These are phyloP conservation scores for Zaprionus ghesquierei DNA, from an alignment of 1,140 invertebrate genomes.

Conservation along the genomic window DNA sequence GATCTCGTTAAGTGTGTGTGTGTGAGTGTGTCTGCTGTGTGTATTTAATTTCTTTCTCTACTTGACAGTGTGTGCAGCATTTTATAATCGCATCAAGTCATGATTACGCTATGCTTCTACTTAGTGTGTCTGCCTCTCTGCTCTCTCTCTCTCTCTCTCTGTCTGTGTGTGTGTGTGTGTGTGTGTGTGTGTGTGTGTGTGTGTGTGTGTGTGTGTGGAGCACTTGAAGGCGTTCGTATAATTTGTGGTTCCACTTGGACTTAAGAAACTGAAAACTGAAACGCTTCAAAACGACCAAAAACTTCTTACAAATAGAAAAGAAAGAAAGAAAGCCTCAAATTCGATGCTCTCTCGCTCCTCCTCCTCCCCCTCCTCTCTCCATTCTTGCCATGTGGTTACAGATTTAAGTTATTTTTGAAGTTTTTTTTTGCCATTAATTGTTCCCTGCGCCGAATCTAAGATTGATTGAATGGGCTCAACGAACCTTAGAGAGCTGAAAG, in stretches of 20 bases:
- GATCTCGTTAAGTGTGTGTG: slow-evolving; percentile 26
- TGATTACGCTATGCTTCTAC: slow-evolving; percentile 66
- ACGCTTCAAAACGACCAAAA: slow-evolving; percentile 61
- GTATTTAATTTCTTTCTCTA: slow-evolving; percentile 74
- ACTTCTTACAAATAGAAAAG: slow-evolving; percentile 55
- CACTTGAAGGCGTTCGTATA: slow-evolving; percentile 79
- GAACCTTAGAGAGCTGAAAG: slow-evolving; percentile 28
- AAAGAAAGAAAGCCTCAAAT: slow-evolving; percentile 57
- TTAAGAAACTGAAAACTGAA: slow-evolving; percentile 65
- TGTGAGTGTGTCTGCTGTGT: slow-evolving; percentile 68
- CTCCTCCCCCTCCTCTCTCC: neutral
- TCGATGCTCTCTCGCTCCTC: slow-evolving; percentile 7
- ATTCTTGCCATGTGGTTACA: slow-evolving; percentile 41
- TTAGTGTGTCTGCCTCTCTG: slow-evolving; percentile 37
- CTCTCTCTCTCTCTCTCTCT: neutral
- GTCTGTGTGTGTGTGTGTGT: slow-evolving; percentile 38
- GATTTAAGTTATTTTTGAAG: slow-evolving; percentile 43
- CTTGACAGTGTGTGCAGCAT: slow-evolving; percentile 48
- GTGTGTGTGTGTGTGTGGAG: slow-evolving; percentile 47
- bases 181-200: slow-evolving; percentile 37
- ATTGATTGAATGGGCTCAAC: slow-evolving; percentile 69
- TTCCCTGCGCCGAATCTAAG: slow-evolving; percentile 78
- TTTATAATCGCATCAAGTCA: slow-evolving; percentile 81
- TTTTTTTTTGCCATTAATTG: slow-evolving; percentile 72
- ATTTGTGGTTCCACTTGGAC: slow-evolving; percentile 78